Evolutionary conservation across 2,888 invertebrate species (phyloP).

Genomic region (Plemyria rubiginata): DNA sequence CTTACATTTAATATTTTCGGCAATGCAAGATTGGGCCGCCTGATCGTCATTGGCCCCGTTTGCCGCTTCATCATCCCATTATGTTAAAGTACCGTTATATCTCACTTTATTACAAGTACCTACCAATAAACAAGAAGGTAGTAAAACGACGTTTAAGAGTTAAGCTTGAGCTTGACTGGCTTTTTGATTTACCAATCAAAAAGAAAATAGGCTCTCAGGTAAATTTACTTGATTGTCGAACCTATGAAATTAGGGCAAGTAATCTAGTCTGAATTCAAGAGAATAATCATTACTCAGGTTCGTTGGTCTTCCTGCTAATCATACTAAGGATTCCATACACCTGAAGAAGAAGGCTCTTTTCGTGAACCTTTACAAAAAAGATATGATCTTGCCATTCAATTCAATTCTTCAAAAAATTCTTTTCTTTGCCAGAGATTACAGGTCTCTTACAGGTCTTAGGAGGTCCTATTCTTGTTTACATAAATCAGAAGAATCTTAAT

Average conservation of each 20-base stretch:
- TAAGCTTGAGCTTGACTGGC: too few species aligned
- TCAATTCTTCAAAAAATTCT: too few species aligned
- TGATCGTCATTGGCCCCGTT: slow-evolving; percentile 55
- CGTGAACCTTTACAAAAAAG: too few species aligned
- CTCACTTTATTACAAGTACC: slow-evolving; percentile 12
- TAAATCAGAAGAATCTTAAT: neutral
- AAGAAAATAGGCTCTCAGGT: neutral
- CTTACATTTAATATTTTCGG: slow-evolving; percentile 41
- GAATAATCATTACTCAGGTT: too few species aligned
- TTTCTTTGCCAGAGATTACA: too few species aligned
- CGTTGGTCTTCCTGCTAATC: too few species aligned
- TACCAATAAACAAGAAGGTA: neutral
- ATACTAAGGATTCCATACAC: too few species aligned
- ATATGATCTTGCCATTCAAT: too few species aligned
- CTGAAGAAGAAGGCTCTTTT: too few species aligned
- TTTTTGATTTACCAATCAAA: neutral
- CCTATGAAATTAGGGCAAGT: neutral
- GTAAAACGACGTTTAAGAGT: too few species aligned
- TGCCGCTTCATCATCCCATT: slow-evolving; percentile 59
- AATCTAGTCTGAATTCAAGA: neutral
- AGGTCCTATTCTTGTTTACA: too few species aligned
- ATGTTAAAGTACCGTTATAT: slow-evolving; percentile 58
- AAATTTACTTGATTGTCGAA: neutral
- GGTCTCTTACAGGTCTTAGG: too few species aligned
- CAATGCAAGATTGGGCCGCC: slow-evolving; percentile 35